Base-by-base conservation (phyloP, 2,888 invertebrate genomes). In the Chrysodeixis includens region DNA sequence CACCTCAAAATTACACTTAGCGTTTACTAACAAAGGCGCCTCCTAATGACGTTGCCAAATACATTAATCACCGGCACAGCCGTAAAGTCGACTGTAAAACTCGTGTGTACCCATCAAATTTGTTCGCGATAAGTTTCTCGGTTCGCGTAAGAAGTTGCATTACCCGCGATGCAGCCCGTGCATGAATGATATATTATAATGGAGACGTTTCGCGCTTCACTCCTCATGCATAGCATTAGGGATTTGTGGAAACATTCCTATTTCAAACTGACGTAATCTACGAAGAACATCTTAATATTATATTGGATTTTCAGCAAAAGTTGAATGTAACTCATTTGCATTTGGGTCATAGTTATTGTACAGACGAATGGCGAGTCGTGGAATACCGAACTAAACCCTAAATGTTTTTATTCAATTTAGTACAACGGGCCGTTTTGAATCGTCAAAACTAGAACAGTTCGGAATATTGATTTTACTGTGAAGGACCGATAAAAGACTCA, bases 161-260 rank as follows among this genome's bases (percentile, higher is more conserved):
- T 76, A 76, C 75, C 62, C 64, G 54, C 66, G 46, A 52, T 76
- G 79, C 77, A 81, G 77, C 67, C 71, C 32, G 67, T 59, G 56
- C 77, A 62, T 78, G 79, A 75, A 80, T 80, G 73, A 82, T 76
- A 80, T 74, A 78, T 10, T 49, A 49, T 49, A 49, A 49, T 75
- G 69, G 71, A 68, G 64, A 66, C 62, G 65, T 78, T 54, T 78
- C 16, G 52, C 63, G 63, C 66, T 44, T 26, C 35, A 56, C 62
- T 66, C 55, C 71, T 81, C 74, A 73, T 78, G 76, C 70, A 82
- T 76, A 71, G 69, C 66, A 69, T 77, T 77, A 65, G 35, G 55
- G 56, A 71, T 62, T 75, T 71, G 65, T 67, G 64, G 67, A 53
- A 66, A 73, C 67, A 64, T 71, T 69, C 56, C 66, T 69, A 62